These are phyloP conservation scores for Plodia interpunctella DNA, from an alignment of 1,140 invertebrate genomes.

Conservation along the genomic window DNA sequence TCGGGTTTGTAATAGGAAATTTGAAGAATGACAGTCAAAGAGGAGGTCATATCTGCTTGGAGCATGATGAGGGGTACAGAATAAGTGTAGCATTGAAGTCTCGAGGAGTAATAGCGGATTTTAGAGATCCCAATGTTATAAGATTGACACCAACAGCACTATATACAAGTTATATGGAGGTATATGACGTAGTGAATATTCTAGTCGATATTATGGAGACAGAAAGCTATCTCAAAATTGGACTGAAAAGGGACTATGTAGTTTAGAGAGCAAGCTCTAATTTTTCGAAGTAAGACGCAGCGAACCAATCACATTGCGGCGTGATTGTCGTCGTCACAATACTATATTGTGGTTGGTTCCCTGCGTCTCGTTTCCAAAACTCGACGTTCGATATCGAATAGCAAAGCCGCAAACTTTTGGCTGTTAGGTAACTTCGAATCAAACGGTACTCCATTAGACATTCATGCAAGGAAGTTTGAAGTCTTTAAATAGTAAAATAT, in stretches of 20 bases:
- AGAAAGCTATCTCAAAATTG: conserved; percentile 38
- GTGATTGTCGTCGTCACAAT: no score
- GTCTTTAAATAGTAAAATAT: no score
- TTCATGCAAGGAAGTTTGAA: no score
- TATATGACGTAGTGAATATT: conserved; percentile 48
- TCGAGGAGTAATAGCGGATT: conserved; percentile 45
- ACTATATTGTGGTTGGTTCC: no score
- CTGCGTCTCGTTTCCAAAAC: no score
- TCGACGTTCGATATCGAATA: no score
- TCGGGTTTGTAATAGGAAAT: conserved; percentile 52
- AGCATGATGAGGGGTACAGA: conserved; percentile 55
- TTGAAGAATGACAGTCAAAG: conserved; percentile 43
- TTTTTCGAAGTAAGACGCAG: no score
- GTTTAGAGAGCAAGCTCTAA: no score
- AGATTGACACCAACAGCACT: conserved; percentile 47
- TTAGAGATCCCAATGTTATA: conserved; percentile 54
- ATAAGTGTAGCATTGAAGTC: conserved; percentile 47
- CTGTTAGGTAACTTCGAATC: no score
- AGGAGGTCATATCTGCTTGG: conserved; percentile 56
- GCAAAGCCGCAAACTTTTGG: no score
- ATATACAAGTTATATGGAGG: conserved; percentile 54
- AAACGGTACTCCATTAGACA: no score
- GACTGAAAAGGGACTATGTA: conserved; percentile 22
- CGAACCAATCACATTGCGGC: no score
- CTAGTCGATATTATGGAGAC: conserved; percentile 45